Evolutionary conservation across 2,888 invertebrate species (phyloP), one percentile per base, ranked within the genome.

Genomic region (Scaptomyza cyrtandrae): DNA sequence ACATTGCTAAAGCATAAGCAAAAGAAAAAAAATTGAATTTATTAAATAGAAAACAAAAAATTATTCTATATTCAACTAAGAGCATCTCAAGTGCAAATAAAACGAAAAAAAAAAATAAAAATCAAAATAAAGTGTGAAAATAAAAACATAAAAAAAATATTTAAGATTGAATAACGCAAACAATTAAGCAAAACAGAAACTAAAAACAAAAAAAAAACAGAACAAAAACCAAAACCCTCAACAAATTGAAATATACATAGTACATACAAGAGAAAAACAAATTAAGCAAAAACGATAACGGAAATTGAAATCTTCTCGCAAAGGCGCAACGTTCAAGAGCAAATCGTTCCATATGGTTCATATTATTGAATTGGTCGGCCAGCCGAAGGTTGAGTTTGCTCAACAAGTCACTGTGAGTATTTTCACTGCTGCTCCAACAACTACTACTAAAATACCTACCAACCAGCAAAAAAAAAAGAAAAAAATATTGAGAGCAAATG

Each of bases 281-380:
- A 35, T 29, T 50, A 60, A 62, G 33, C 45, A 68, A 53, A 31
- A 46, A 49, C 58, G 45, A 70, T 66, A 62, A 58, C 14, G 49
- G 49, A 66, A 75, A 81, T 67, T 71, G 68, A 76, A 70, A 16
- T 74, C 78, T 77, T 85, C 79, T 85, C 72, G 82, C 86, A 77
- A 80, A 86, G 86, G 84, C 86, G 80, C 86, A 83, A 85, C 79
- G 81, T 81, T 73, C 75, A 70, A 75, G 61, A 81, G 75, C 79
- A 91, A 91, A 91, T 92, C 93, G 93, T 94, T 94, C 95, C 95
- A 95, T 95, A 95, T 95, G 95, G 95, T 95, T 94, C 95, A 95
- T 93, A 95, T 95, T 93, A 94, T 95, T 93, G 95, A 95, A 94
- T 94, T 95, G 93, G 95, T 95, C 93, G 95, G 95, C 94, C 95